Evolutionary conservation across 2,888 invertebrate genomes (phyloP).

Genomic region (Phyto melanocephala): DNA sequence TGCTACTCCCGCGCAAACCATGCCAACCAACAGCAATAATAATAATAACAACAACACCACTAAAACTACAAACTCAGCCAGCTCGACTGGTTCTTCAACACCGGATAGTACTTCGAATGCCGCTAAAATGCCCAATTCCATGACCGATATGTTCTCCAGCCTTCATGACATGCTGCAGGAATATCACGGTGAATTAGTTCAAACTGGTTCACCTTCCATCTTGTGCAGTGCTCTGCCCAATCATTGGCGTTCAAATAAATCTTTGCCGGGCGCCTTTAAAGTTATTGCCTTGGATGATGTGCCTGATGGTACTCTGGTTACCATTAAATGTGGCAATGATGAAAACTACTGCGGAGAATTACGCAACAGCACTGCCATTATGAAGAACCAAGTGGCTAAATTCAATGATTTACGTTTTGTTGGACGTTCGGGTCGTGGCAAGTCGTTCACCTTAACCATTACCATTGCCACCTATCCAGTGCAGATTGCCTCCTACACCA

Average conservation of each 20-base stretch:
- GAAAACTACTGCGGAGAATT: conserved; percentile 98
- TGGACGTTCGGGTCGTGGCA: conserved; percentile 97
- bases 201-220: conserved; percentile 97
- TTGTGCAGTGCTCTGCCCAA: conserved; percentile 95
- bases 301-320: conserved; percentile 95
- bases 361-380: conserved; percentile 94
- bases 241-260: conserved; percentile 99
- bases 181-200: conserved; percentile 94
- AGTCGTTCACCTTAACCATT: conserved; percentile 96
- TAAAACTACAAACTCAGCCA: conserved; percentile 66
- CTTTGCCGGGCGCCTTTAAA: conserved; percentile 96
- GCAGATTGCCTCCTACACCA: conserved; percentile 95
- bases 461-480: conserved; percentile 86
- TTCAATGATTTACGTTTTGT: conserved; percentile 99
- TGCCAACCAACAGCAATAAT: conserved; percentile 64
- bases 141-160: conserved; percentile 87
- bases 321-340: conserved; percentile 97
- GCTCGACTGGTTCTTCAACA: conserved; percentile 69
- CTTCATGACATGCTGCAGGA: conserved; percentile 90
- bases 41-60: conserved; percentile 67
- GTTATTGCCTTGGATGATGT: conserved; percentile 96
- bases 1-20: conserved; percentile 70
- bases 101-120: conserved; percentile 68
- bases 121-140: conserved; percentile 81
- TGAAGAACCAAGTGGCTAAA: conserved; percentile 99